Percentiles rank a stretch among this genome's conserved stretches.
phyloP scores from a whole-genome alignment of 2,113 vertebrate species.

The Actinemys pallida region DNA sequence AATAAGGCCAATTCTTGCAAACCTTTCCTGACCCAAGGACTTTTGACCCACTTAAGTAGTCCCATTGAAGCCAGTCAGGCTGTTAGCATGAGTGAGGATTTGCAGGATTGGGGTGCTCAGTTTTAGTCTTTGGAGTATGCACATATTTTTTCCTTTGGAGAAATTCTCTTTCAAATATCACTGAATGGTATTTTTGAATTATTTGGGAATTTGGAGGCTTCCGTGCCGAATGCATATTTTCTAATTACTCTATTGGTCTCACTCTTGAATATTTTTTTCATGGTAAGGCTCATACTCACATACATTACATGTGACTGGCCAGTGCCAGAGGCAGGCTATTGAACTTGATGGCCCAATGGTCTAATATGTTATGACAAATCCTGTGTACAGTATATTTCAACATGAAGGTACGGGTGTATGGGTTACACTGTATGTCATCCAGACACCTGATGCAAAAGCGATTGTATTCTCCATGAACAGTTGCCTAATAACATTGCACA shows the following conservation, averaged over 20 bases:
- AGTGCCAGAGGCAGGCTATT: neutral
- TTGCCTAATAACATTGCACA: neutral
- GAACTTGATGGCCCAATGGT: neutral
- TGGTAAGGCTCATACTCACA: neutral
- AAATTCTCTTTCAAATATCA: slow-evolving; percentile 7
- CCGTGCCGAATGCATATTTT: neutral
- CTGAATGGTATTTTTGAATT: neutral
- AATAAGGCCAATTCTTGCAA: neutral
- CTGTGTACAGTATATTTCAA: neutral
- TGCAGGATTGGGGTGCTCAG: neutral
- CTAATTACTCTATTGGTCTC: neutral
- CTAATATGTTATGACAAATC: slow-evolving; percentile 3
- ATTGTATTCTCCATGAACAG: neutral
- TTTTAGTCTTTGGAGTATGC: neutral
- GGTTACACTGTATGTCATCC: neutral
- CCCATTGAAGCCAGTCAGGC: neutral
- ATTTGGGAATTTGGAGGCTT: neutral
- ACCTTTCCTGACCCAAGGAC: neutral
- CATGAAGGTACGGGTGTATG: neutral
- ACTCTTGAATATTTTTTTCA: neutral
- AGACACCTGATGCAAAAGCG: neutral
- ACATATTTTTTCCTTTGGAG: neutral
- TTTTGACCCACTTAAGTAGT: neutral
- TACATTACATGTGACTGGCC: neutral
- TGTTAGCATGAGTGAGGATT: neutral